These are phyloP conservation scores for Dreissena polymorpha DNA, from an alignment of 1,140 invertebrate genomes.

Conservation along the genomic window DNA sequence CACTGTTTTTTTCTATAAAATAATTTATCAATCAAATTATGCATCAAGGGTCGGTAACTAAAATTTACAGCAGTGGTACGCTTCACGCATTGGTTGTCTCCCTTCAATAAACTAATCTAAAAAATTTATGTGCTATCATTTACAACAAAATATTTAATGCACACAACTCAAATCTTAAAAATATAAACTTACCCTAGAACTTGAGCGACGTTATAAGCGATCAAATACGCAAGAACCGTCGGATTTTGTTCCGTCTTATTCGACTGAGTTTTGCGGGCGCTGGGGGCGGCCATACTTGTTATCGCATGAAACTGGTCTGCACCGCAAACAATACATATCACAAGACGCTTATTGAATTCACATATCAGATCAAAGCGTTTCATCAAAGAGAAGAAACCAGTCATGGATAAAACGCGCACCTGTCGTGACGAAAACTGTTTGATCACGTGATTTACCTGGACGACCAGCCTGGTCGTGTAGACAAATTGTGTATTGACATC, in stretches of 20 bases:
- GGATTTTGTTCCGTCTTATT: conserved; percentile 50
- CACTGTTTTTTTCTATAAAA: too few relatives aligned
- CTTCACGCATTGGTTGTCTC: too few relatives aligned
- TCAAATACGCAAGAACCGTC: conserved; percentile 57
- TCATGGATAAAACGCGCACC: conserved; percentile 23
- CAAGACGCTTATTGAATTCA: too few relatives aligned
- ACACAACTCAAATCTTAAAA: neutral
- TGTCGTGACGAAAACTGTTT: conserved; percentile 61
- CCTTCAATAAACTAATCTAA: too few relatives aligned
- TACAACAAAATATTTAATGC: too few relatives aligned
- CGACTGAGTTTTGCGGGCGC: neutral
- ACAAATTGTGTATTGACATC: conserved; percentile 36
- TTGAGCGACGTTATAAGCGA: conserved; percentile 69
- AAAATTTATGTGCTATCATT: too few relatives aligned
- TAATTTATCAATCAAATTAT: too few relatives aligned
- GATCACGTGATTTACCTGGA: conserved; percentile 74
- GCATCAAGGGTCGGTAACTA: too few relatives aligned
- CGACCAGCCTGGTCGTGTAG: conserved; percentile 67
- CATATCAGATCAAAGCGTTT: too few relatives aligned
- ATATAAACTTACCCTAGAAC: conserved; percentile 58
- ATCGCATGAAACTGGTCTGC: conserved; percentile 2
- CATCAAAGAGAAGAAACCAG: neutral
- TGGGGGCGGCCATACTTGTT: conserved; percentile 50
- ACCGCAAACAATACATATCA: too few relatives aligned
- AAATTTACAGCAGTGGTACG: too few relatives aligned